Percentiles rank a stretch among this genome's conserved stretches.
These are phyloP conservation scores for Nerophis ophidion DNA, from an alignment of 2,113 vertebrate species.

Conservation along the genomic window DNA sequence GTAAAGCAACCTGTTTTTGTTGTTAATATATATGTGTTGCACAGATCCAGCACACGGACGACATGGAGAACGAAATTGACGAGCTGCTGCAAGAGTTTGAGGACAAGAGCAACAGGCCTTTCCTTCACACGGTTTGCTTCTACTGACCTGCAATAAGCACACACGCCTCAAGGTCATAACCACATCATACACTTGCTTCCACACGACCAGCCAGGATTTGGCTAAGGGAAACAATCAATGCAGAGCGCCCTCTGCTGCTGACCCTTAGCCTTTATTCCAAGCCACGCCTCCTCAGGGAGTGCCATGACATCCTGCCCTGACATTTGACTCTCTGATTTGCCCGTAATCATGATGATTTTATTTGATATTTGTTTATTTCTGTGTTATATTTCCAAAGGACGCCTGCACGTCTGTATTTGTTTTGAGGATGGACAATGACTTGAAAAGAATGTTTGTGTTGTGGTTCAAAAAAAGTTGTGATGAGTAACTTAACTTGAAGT, in stretches of 20 bases:
- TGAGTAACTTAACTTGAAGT: constrained; percentile 59
- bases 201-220: constrained; percentile 16
- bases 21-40: fast-evolving
- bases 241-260: constrained; percentile 46
- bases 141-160: constrained; percentile 79
- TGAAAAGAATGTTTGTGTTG: constrained; percentile 37
- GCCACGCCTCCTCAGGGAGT: constrained; percentile 41
- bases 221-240: constrained; percentile 5
- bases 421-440: constrained; percentile 19
- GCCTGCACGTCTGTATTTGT: constrained; percentile 26
- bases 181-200: constrained; percentile 14
- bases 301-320: constrained; percentile 22
- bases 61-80: constrained; percentile 99
- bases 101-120: constrained; percentile 93
- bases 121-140: constrained; percentile 98
- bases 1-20: neutral
- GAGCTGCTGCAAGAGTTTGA: constrained; percentile 98
- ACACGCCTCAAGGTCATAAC: constrained; percentile 24
- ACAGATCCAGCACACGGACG: constrained; percentile 96
- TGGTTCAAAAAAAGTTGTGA: constrained; percentile 33
- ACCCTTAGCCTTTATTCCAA: constrained; percentile 50
- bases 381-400: constrained; percentile 33
- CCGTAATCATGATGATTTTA: constrained; percentile 20
- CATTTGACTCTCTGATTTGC: constrained; percentile 8
- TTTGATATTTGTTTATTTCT: constrained; percentile 17